These are phyloP conservation scores for Sebastes fasciatus DNA, from an alignment of 2,113 vertebrate genomes.

Conservation along the genomic window DNA sequence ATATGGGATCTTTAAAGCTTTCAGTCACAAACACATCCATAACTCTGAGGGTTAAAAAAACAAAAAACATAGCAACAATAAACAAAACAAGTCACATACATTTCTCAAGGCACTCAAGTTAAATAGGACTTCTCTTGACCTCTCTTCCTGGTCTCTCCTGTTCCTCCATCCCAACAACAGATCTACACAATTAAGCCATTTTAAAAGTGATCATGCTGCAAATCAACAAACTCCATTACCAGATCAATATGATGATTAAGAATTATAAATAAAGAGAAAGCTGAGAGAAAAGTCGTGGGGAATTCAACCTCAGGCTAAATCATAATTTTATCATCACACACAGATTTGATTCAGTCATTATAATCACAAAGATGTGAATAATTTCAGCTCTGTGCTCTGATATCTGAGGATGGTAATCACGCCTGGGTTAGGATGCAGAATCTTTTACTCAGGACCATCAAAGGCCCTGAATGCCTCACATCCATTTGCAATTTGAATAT, in stretches of 20 bases:
- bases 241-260: background rate
- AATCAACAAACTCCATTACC: background rate
- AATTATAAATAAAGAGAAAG: background rate
- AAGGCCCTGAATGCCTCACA: background rate
- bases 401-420: slow-evolving; percentile 15
- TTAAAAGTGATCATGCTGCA: background rate
- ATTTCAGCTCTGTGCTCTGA: slow-evolving; percentile 28
- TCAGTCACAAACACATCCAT: background rate
- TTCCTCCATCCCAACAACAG: background rate
- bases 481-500: slow-evolving; percentile 23
- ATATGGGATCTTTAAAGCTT: too few species aligned
- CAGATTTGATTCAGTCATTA: slow-evolving; percentile 34
- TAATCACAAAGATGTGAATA: slow-evolving; percentile 45
- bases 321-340: slow-evolving; percentile 2
- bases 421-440: background rate
- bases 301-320: background rate
- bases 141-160: background rate
- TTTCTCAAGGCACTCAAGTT: background rate
- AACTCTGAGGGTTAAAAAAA: background rate
- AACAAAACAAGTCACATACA: background rate
- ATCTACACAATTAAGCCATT: background rate
- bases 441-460: slow-evolving; percentile 10
- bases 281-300: background rate
- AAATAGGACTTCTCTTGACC: background rate
- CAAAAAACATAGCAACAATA: background rate